Base-by-base conservation (phyloP, 2,113 vertebrate species). In the Phaetusa simplex region DNA sequence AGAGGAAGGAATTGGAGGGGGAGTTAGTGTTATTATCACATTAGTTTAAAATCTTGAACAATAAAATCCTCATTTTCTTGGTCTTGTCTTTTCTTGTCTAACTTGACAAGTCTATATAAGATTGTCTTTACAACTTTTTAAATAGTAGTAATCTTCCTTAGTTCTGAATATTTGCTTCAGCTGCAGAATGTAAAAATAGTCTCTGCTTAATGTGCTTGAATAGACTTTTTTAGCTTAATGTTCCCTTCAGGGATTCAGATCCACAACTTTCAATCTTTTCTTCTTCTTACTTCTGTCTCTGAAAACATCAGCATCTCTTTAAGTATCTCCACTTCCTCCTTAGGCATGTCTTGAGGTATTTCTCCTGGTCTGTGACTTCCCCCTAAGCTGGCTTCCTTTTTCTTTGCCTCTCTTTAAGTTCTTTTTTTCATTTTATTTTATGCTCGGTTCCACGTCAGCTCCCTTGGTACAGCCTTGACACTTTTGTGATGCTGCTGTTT, bases 221-320 rank as follows among this genome's bases (percentile, higher is more conserved):
- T 82, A 94, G 76, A 93, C 49, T 93, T 93, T 95, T 71, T 61
- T 85, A 97, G 34, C 82, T 93, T 97, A 94, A 96, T 92, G 38
- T 97, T 97, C 95, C 88, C 94, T 92, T 85, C 76, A 84, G 82
- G 85, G 88, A 93, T 96, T 97, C 88, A 85, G 45, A 91, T 96
- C 72, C 97, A 82, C 83, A 96, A 64, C 59, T 97, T 98, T 96
- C 90, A 89, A 56, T 96, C 76, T 94, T 84, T 96, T 93, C 22
- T 94, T 97, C 52, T 91, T 96, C 65, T 47, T 73, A 30, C 89
- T 93, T 94, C 65, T 86, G 26, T 43, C 61, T 93, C 82, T 97
- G 84, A 96, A 97, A 95, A 96, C 53, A 94, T 79, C 72, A 95
- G 62, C 83, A 58, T 96, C 83, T 95, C 93, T 96, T 97, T 85